A percentile compares a stretch with the other conserved stretches of the same genome.
These are phyloP conservation scores for Thinocorus orbignyianus DNA, from an alignment of 2,113 vertebrate genomes.

Conservation along the genomic window DNA sequence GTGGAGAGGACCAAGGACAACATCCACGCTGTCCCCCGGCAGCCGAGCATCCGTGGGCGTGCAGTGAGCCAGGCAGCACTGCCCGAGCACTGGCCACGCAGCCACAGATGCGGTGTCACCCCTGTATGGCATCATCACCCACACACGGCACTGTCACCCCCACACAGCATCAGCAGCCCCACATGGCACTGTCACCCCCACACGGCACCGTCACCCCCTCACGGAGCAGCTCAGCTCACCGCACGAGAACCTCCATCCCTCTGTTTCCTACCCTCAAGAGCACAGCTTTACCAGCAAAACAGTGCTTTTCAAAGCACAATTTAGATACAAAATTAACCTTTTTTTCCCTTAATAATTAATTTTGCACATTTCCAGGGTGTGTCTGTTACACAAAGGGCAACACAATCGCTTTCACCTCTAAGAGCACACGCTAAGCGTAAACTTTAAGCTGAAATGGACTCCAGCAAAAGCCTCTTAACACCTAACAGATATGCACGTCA, in stretches of 20 bases:
- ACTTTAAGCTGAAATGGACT: background rate
- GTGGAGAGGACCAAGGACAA: fast-evolving
- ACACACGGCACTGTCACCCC: background rate
- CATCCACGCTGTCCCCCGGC: background rate
- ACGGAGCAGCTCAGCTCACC: background rate
- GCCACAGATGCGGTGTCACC: too few relatives aligned
- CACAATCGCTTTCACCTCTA: background rate
- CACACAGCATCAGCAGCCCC: too few relatives aligned
- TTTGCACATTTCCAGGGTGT: background rate
- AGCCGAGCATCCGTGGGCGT: fast-evolving
- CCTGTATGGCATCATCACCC: too few relatives aligned
- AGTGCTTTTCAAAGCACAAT: background rate
- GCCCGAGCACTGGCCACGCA: background rate
- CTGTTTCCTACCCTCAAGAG: background rate
- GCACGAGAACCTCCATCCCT: background rate
- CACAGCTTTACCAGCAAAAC: fast-evolving
- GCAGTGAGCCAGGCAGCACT: background rate
- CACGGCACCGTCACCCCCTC: background rate
- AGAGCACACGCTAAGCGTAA: background rate
- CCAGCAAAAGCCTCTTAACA: background rate
- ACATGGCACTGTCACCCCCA: background rate
- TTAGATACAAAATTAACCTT: background rate
- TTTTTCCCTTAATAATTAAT: background rate
- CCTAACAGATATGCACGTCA: background rate
- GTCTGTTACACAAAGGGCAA: background rate